Evolutionary conservation across 2,113 vertebrate species (phyloP).

Genomic region (Myrmophylax atrothorax): DNA sequence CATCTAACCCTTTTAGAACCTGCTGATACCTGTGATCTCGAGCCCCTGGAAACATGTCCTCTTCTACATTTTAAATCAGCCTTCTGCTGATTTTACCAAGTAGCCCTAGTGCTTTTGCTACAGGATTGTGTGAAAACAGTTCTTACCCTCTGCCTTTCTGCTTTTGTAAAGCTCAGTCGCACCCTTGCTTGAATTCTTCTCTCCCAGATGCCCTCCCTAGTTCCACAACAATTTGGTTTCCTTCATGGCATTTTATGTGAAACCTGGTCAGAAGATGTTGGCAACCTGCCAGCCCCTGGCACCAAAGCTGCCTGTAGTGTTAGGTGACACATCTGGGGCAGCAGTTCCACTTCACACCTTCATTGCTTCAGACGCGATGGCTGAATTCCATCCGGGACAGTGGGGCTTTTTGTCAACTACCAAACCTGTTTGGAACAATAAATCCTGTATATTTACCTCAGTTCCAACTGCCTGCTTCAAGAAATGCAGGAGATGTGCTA

Average conservation of each 20-base stretch:
- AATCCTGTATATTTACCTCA: neutral
- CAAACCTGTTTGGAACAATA: neutral
- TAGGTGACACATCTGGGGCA: neutral
- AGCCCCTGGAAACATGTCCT: neutral
- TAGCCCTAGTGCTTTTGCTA: neutral
- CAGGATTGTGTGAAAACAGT: neutral
- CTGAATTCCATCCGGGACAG: neutral
- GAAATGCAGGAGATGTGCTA: neutral
- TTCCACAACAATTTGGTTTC: neutral
- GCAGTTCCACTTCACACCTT: neutral
- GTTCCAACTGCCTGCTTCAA: neutral
- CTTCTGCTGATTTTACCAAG: neutral
- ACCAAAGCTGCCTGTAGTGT: neutral
- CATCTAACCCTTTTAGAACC: neutral
- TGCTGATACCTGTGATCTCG: neutral
- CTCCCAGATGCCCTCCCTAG: neutral
- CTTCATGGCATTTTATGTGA: neutral
- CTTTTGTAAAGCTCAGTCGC: neutral
- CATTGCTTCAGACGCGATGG: accelerated
- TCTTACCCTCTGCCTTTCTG: neutral
- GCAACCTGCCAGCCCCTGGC: neutral
- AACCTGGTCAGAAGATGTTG: neutral
- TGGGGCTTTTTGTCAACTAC: neutral
- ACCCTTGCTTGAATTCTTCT: neutral
- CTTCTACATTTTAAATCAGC: neutral